These are phyloP conservation scores for Eugnorisma glareosa DNA, from an alignment of 2,888 invertebrate genomes.

Conservation along the genomic window DNA sequence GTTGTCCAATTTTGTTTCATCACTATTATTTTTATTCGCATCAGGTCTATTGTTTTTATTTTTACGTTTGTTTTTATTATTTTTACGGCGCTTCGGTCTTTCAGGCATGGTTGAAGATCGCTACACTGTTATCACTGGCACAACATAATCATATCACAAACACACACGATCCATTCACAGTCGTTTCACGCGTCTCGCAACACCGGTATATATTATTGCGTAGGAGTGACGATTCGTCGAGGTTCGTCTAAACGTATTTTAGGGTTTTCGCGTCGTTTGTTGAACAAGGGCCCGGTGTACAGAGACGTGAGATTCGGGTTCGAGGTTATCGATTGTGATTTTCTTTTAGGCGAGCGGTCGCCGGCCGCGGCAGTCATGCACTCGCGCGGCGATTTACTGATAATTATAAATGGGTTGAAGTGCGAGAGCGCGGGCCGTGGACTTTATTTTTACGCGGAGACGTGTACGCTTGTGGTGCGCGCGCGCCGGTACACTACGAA, in stretches of 20 bases:
- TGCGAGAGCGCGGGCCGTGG: conserved; percentile 87
- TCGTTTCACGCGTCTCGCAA: conserved; percentile 75
- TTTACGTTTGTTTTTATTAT: conserved; percentile 87
- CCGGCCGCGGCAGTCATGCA: conserved; percentile 87
- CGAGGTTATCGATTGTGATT: conserved; percentile 79
- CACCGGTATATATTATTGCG: conserved; percentile 81
- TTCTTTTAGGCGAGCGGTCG: conserved; percentile 85
- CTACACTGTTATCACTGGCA: conserved; percentile 85
- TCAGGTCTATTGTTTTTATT: conserved; percentile 82
- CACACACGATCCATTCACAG: conserved; percentile 78
- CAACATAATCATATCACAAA: conserved; percentile 81
- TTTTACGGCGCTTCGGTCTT: conserved; percentile 85
- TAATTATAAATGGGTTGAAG: conserved; percentile 90
- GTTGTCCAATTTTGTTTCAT: conserved; percentile 69
- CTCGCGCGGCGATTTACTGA: conserved; percentile 89
- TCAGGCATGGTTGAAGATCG: conserved; percentile 84
- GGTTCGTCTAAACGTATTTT: conserved; percentile 74
- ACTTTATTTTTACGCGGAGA: conserved; percentile 90
- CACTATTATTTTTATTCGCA: conserved; percentile 73
- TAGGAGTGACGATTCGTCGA: conserved; percentile 80
- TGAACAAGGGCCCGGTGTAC: conserved; percentile 79
- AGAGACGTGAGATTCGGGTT: conserved; percentile 75
- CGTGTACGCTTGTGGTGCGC: conserved; percentile 87
- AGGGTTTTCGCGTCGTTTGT: conserved; percentile 77
- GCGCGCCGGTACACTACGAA: conserved; percentile 82